phyloP scores from a whole-genome alignment of 2,888 invertebrate genomes.

The Mallateleia sp. region DNA sequence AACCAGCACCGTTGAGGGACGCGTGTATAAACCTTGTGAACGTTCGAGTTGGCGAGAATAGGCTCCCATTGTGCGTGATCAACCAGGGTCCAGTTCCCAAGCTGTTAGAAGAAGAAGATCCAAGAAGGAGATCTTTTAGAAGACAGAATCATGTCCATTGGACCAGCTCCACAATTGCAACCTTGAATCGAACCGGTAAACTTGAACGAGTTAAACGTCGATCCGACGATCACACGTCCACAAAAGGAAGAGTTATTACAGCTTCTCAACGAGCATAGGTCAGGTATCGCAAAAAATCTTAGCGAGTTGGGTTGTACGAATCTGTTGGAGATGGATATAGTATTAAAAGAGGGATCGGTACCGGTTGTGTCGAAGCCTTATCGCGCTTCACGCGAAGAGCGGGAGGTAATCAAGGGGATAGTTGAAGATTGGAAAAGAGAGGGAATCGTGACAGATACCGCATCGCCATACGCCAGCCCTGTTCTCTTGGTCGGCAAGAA shows the following conservation, averaged over 20 bases:
- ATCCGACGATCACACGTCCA: not conserved
- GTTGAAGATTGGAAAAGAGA: conserved; percentile 10
- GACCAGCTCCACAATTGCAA: too few relatives aligned
- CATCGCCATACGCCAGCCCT: conserved; percentile 11
- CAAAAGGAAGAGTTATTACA: not conserved
- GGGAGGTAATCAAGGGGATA: conserved; percentile 7
- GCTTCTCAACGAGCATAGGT: conserved; percentile 11
- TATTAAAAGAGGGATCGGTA: not conserved
- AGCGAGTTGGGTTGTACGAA: conserved; percentile 18
- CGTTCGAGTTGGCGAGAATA: too few relatives aligned
- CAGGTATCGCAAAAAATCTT: conserved; percentile 5
- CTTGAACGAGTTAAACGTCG: not conserved
- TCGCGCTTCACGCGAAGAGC: conserved; percentile 32
- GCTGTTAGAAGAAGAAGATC: too few relatives aligned
- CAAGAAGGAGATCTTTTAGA: too few relatives aligned
- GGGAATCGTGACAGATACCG: conserved; percentile 22
- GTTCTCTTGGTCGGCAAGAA: conserved; percentile 25
- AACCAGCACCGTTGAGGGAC: too few relatives aligned
- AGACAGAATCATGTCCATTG: too few relatives aligned
- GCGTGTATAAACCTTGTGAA: too few relatives aligned
- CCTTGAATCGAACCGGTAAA: not conserved
- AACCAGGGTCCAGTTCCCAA: too few relatives aligned
- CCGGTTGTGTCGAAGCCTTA: conserved; percentile 25
- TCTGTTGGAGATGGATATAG: not conserved
- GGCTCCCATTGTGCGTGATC: too few relatives aligned